Base-by-base conservation (phyloP, 2,888 invertebrate species). In the Andrena trimmerana region DNA sequence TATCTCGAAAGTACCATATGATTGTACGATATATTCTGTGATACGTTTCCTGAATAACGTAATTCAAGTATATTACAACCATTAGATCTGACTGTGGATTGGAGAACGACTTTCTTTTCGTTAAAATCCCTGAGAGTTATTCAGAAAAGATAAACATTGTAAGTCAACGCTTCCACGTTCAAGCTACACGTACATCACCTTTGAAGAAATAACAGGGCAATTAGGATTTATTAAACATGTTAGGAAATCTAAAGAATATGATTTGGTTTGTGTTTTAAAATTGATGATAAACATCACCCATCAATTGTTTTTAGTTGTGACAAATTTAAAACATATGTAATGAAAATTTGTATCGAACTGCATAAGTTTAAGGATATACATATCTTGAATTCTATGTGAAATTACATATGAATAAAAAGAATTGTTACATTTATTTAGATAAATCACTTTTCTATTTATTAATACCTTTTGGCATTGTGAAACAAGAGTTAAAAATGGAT, bases 11-110 rank as follows among this genome's bases (percentile, higher is more conserved):
- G 73, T 78, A 84, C 69, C 73, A 69, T 73, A 78, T 42, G 66
- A 72, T 67, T 85, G 31, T 78, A 78, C n/a, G 20, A 78, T 62
- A 70, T 59, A 78, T 85, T 80, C 75, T 86, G 81, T 86, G 78
- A 84, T 83, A 84, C 59, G 70, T 81, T 73, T 78, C 63, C 60
- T 65, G 52, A 83, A 52, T 52, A 27, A 60, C 31, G 57, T 60
- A 62, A 73, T 27, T 66, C 57, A 67, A 73, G 52, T 68, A 60
- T 73, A 42, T 67, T 63, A 8, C 60, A 10, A 54, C 33, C n/a
- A 36, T 1, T 20, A 5, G 0, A 71, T 31, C 60, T 13, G 24
- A 63, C 24, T 68, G 16, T 8, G 67, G 33, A 31, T 52, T n/a
- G 16, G 29, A 27, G 36, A 36, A 42, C 42, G 66, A 29, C 13